Conservation (phyloP, 1,140 invertebrate species). For the Bombus vancouverensis region DNA sequence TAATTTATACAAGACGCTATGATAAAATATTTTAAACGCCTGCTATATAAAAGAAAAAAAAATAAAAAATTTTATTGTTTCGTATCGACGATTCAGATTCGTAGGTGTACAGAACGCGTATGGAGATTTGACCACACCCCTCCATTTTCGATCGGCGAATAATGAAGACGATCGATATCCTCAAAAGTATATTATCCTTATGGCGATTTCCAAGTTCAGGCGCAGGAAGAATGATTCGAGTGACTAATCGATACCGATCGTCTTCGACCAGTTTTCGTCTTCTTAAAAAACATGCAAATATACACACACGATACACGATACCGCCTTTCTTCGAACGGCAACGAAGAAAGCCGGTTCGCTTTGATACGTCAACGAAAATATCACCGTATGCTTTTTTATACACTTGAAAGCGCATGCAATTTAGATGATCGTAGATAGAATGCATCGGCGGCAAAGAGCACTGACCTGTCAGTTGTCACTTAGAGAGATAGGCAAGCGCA, state of each 20-base stretch:
- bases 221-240: neutral
- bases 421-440: slow-evolving; percentile 7
- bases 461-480: slow-evolving; percentile 71
- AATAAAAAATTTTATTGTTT: neutral
- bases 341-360: neutral
- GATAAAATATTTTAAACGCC: neutral
- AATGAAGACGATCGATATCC: slow-evolving; percentile 53
- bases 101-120: neutral
- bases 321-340: neutral
- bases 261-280: neutral
- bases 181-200: neutral
- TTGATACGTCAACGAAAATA: neutral
- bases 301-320: neutral
- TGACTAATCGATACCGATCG: neutral
- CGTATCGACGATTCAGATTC: neutral
- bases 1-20: neutral
- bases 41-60: neutral
- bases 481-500: slow-evolving; percentile 41
- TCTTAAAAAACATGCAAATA: slow-evolving; percentile 5
- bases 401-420: slow-evolving; percentile 9
- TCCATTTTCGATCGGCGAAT: slow-evolving; percentile 58
- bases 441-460: slow-evolving; percentile 39
- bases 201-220: neutral
- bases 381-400: neutral
- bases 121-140: slow-evolving; percentile 58